A percentile compares a stretch with the other conserved stretches of the same genome.
These are phyloP conservation scores for Melieria crassipennis DNA, from an alignment of 2,888 invertebrate species.

Conservation along the genomic window DNA sequence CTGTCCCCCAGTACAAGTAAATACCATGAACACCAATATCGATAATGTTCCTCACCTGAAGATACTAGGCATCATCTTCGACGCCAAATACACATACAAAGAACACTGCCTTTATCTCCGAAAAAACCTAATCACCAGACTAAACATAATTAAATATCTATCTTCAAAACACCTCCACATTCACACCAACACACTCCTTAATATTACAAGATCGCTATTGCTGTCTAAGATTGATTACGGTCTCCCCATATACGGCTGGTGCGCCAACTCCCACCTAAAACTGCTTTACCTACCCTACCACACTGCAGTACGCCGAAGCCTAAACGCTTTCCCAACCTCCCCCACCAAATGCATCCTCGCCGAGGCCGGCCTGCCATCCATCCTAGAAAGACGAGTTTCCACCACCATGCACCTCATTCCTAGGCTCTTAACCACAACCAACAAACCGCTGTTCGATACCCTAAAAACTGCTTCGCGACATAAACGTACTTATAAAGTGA, in stretches of 20 bases:
- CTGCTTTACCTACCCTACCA: constrained; percentile 21
- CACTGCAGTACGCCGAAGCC: constrained; percentile 25
- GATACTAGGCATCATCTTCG: not conserved
- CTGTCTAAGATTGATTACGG: constrained; percentile 35
- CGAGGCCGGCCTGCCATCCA: constrained; percentile 18
- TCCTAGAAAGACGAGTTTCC: not conserved
- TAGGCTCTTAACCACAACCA: not conserved
- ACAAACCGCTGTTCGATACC: no score
- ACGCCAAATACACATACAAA: constrained; percentile 3
- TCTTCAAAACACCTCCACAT: constrained; percentile 14
- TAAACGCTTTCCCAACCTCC: constrained; percentile 29
- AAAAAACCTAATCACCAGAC: constrained; percentile 7
- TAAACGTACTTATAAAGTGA: no score
- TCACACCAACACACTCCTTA: constrained; percentile 12
- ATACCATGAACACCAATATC: not conserved
- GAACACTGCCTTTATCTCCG: not conserved
- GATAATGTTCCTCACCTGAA: constrained; percentile 4
- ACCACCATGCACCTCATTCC: constrained; percentile 1
- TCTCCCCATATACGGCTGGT: constrained; percentile 33
- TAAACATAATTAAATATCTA: constrained; percentile 10
- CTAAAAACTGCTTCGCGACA: no score
- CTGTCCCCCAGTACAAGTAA: constrained; percentile 3
- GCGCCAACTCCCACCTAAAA: constrained; percentile 17
- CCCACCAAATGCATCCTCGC: constrained; percentile 30
- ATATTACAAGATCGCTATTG: constrained; percentile 22